Conservation (phyloP, 2,797 vertebrate genomes). For the Neosilurus mollespiculum region DNA sequence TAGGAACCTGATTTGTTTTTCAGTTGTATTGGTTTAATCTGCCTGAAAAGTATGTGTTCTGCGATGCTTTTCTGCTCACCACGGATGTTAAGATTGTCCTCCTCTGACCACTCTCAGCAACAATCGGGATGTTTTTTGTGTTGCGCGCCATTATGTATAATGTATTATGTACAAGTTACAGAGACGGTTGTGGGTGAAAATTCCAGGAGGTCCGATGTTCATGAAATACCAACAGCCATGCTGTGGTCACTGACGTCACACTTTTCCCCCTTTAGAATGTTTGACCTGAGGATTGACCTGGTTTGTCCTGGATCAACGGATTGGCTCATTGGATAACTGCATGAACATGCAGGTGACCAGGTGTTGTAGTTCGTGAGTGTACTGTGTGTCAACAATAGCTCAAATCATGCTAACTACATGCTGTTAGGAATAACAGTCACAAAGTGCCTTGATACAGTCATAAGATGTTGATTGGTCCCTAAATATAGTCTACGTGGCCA, state of each 20-base stretch:
- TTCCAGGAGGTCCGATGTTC: background rate
- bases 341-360: background rate
- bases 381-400: background rate
- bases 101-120: background rate
- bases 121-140: background rate
- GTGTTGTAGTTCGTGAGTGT: background rate
- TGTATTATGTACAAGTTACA: background rate
- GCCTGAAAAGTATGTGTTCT: background rate
- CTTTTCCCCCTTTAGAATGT: background rate
- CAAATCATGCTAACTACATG: background rate
- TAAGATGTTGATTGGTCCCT: background rate
- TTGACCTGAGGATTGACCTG: background rate
- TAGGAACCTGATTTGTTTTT: background rate
- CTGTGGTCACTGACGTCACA: background rate
- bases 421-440: background rate
- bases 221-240: background rate
- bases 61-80: background rate
- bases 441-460: background rate
- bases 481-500: background rate
- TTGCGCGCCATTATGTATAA: background rate
- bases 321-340: background rate
- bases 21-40: background rate
- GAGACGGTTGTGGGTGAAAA: background rate
- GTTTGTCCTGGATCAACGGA: background rate
- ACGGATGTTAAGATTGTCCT: background rate